A percentile compares a stretch with the other conserved stretches of the same genome.
Evolutionary conservation across 2,888 invertebrate species (phyloP).

Genomic region (Euzophera pinguis): DNA sequence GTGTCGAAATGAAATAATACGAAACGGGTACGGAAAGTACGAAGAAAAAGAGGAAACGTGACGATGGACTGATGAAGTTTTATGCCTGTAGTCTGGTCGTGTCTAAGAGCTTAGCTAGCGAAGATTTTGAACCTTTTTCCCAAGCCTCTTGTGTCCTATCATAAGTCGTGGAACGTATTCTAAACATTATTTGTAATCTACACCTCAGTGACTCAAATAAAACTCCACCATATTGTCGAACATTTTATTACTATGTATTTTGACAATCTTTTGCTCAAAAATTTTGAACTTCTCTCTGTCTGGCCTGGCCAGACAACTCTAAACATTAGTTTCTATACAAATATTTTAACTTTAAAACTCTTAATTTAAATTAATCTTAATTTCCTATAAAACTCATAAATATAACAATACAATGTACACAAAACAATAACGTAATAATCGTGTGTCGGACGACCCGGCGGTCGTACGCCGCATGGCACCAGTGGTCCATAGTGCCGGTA

Average conservation of each 20-base stretch:
- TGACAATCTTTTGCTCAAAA: constrained; percentile 29
- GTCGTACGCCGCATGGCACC: constrained; percentile 6
- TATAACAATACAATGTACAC: constrained; percentile 69
- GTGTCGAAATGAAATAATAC: too few relatives aligned
- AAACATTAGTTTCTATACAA: constrained; percentile 15
- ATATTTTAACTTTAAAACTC: constrained; percentile 42
- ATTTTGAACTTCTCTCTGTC: constrained; percentile 5
- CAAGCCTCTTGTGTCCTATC: too few relatives aligned
- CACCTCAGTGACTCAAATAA: constrained; percentile 32
- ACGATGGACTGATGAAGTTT: too few relatives aligned
- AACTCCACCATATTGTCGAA: constrained; percentile 61
- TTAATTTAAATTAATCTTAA: constrained; percentile 44
- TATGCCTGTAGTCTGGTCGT: too few relatives aligned
- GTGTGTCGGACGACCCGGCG: constrained; percentile 21
- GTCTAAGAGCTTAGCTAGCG: too few relatives aligned
- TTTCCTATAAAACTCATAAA: constrained; percentile 59
- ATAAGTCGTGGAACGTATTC: too few relatives aligned
- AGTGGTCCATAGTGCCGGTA: neutral
- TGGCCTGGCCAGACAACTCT: constrained; percentile 15
- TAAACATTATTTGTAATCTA: neutral
- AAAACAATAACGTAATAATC: constrained; percentile 52
- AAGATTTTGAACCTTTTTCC: too few relatives aligned
- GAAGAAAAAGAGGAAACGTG: too few relatives aligned
- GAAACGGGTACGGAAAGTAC: too few relatives aligned
- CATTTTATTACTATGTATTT: constrained; percentile 57